Conservation (phyloP, 2,888 invertebrate species). For the Brenthis ino region DNA sequence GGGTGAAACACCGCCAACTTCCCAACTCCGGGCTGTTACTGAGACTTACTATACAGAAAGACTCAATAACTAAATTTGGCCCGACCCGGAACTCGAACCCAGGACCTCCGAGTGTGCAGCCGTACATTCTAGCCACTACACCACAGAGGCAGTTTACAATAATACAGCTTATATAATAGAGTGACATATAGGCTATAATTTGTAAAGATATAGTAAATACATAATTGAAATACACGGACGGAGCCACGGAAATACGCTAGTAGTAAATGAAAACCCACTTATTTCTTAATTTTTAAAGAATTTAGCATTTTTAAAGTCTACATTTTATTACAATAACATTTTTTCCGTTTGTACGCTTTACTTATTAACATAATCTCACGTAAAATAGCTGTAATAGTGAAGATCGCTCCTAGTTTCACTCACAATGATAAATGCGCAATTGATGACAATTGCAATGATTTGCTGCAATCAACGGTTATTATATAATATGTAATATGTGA, state of each 20-base stretch:
- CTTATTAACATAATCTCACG: constrained; percentile 42
- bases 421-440: constrained; percentile 51
- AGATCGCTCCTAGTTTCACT: constrained; percentile 45
- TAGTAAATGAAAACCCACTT: background rate
- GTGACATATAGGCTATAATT: no score
- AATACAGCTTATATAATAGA: no score
- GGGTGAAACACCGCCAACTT: no score
- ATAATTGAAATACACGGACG: no score
- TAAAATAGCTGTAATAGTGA: constrained; percentile 40
- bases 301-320: background rate
- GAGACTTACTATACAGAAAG: no score
- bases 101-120: no score
- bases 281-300: background rate
- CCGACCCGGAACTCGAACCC: no score
- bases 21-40: no score
- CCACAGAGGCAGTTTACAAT: no score
- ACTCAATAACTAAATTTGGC: no score
- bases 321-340: background rate
- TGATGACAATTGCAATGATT: constrained; percentile 60
- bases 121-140: no score
- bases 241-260: background rate
- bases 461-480: constrained; percentile 50
- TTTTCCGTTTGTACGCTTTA: background rate
- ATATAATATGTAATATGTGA: constrained; percentile 28
- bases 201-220: no score